phyloP scores from a whole-genome alignment of 1,140 invertebrate species.

The Platyscapa corneri region DNA sequence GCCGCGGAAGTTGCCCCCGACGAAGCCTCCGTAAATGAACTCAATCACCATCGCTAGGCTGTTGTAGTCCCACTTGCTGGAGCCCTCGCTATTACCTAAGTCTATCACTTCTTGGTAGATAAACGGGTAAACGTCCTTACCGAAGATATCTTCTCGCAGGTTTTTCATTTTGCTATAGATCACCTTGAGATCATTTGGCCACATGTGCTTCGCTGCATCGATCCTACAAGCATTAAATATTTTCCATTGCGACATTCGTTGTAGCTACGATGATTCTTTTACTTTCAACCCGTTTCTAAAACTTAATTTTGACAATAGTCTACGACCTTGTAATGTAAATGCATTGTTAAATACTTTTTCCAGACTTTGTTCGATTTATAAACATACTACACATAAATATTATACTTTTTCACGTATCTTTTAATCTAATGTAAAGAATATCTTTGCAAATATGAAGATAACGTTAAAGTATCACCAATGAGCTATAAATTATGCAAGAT shows the following conservation, averaged over 20 bases:
- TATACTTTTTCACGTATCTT: neutral
- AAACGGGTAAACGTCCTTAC: slow-evolving; percentile 77
- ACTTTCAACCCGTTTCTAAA: no score
- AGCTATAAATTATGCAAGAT: neutral
- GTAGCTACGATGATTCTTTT: no score
- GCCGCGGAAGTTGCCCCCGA: slow-evolving; percentile 65
- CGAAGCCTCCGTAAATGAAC: slow-evolving; percentile 79
- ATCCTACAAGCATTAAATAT: slow-evolving; percentile 70
- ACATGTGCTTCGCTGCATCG: slow-evolving; percentile 90
- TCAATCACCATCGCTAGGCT: slow-evolving; percentile 83
- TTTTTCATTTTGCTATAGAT: slow-evolving; percentile 79
- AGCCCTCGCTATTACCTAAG: slow-evolving; percentile 80
- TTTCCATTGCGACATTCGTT: neutral
- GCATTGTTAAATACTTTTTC: no score
- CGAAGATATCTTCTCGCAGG: slow-evolving; percentile 79
- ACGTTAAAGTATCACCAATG: neutral
- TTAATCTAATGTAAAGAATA: neutral
- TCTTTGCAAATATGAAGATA: neutral
- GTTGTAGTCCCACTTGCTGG: slow-evolving; percentile 80
- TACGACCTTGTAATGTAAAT: no score
- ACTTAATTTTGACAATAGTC: no score
- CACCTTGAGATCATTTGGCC: slow-evolving; percentile 80
- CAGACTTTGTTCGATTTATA: no score
- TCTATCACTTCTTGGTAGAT: slow-evolving; percentile 92
- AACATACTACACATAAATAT: no score